Base-by-base conservation (phyloP, 1,140 invertebrate species). In the Ditylenchus dipsaci region DNA sequence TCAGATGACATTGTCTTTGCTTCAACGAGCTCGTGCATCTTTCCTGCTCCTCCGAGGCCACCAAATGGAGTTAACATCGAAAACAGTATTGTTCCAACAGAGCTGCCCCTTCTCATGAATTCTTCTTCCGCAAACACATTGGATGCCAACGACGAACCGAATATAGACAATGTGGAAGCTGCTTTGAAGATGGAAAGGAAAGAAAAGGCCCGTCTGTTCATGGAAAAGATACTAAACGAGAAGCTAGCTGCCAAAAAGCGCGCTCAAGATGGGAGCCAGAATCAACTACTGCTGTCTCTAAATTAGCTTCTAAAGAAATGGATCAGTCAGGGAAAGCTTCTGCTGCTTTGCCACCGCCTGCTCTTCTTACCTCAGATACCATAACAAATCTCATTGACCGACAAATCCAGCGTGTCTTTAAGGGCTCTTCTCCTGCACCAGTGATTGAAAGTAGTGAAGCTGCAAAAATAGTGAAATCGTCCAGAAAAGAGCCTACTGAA, bases 161-260 rank as follows among this genome's bases (percentile, higher is more conserved):
- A 38, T 38, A 38, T 38, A 11, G 33, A 38, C 33, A 38, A 11
- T 38, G 33, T 38, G 33, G 33, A 38, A 38, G 33, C 33, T 38
- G 33, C 29, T 33, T 49, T 67, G 30, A 53, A 74, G 27, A 38
- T 33, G 33, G 69, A 71, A 45, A 56, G 69, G 3, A 64, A 61
- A 7, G 69, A 71, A 63, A 62, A 59, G 19, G 69, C 69, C 27
- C 69, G 69, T 9, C 71, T 71, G 11, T 71, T 71, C 42, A 71
- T 71, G 69, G 69, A 74, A 29, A 26, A 42, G 5, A 71, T 71
- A 42, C 15, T 71, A 43, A 71, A 71, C 26, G 69, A 71, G 38
- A 70, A 61, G 67, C 43, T 71, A 45, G 69, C 69, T 29, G 70
- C 61, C 62, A 71, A 71, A 30, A 64, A 71, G 49, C 15, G 71